Base-by-base conservation (phyloP, 2,888 invertebrate genomes). In the Dorcus parallelipipedus region DNA sequence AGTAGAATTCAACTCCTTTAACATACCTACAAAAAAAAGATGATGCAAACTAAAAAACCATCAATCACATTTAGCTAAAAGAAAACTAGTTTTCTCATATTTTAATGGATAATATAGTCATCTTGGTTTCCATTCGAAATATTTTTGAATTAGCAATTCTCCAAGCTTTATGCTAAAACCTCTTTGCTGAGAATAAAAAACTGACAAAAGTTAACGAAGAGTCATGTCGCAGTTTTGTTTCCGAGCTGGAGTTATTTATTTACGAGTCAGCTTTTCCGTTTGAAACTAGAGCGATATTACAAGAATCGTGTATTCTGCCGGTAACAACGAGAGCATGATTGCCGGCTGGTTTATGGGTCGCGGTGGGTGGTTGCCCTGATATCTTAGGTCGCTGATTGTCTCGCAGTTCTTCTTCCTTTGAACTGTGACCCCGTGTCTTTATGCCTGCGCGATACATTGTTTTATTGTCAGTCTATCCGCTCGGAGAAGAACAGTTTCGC, bases 251-350 rank as follows among this genome's bases (percentile, higher is more conserved):
- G 57, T 62, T 64, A 59, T 67, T 66, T 67, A 67, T 67, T 67
- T 67, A 67, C 62, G 62, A 64, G 61, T 53, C 62, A 62, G 64
- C 57, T 64, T 62, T 62, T 59, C 52, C 59, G 61, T 64, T 63
- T 62, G 64, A 66, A 68, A 66, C 64, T 68, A 53, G 67, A 67
- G 66, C 68, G 64, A 67, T 67, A 67, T 69, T 57, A 53, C 65
- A 67, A 63, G 66, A 63, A 62, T 68, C 68, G 66, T 66, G 68
- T 69, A 64, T 60, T 63, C 55, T 63, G 62, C 62, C 60, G 60
- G 68, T 68, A 69, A 69, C 68, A 68, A 66, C 65, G 61, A 63
- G 61, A 64, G 64, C 67, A 67, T 68, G 69, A 69, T 69, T 69
- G 65, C 67, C 66, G 68, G 63, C 62, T 69, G 59, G 65, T 69